Conservation (phyloP, 2,888 invertebrate species). For the Opisthograptis luteolata region DNA sequence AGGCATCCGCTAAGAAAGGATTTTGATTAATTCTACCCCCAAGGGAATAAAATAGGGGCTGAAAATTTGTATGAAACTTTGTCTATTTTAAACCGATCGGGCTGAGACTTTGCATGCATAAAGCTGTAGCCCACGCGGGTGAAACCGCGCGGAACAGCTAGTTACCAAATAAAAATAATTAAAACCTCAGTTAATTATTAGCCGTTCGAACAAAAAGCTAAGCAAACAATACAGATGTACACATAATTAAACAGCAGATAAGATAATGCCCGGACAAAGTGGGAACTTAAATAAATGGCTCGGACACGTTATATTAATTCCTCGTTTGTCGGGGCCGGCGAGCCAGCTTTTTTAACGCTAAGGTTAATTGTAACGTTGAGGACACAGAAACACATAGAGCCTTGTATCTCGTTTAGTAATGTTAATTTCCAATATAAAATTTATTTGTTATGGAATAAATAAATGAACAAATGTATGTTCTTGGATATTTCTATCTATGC, state of each 20-base stretch:
- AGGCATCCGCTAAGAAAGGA: no score
- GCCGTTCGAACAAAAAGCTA: conserved; percentile 59
- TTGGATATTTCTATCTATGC: no score
- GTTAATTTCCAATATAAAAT: no score
- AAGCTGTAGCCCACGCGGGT: no score
- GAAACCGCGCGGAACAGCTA: no score
- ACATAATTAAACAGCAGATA: conserved; percentile 69
- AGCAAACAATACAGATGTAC: conserved; percentile 70
- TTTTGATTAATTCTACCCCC: no score
- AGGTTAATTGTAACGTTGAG: conserved; percentile 70
- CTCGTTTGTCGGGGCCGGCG: conserved; percentile 68
- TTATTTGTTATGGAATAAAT: no score
- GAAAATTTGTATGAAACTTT: no score
- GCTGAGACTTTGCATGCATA: no score
- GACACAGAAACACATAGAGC: conserved; percentile 53
- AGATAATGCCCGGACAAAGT: conserved; percentile 65
- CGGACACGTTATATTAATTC: conserved; percentile 73
- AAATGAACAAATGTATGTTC: no score
- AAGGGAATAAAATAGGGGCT: no score
- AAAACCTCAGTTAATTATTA: conserved; percentile 42
- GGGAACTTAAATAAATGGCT: conserved; percentile 64
- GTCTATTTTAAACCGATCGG: no score
- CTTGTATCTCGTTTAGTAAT: not conserved
- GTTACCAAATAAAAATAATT: not conserved
- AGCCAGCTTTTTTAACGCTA: conserved; percentile 65